phyloP scores from a whole-genome alignment of 2,888 invertebrate genomes.

The Cryptocephalus moraei region DNA sequence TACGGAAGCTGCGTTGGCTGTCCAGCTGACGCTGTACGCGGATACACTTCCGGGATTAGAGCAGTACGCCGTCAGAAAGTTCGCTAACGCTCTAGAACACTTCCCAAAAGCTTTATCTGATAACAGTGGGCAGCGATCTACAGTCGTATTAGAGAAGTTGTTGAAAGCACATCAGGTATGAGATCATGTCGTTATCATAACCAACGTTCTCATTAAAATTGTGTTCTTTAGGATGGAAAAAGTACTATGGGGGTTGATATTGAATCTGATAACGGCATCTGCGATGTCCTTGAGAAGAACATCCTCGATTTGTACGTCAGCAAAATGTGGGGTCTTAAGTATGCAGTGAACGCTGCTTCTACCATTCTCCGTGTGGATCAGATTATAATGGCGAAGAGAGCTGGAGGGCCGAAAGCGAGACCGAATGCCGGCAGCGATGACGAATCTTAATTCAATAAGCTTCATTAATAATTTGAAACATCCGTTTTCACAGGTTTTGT shows the following conservation, averaged over 20 bases:
- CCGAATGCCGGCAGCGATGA: slow-evolving; percentile 57
- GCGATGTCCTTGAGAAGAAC: slow-evolving; percentile 67
- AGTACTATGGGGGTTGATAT: slow-evolving; percentile 74
- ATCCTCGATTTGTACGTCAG: slow-evolving; percentile 75
- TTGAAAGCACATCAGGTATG: slow-evolving; percentile 80
- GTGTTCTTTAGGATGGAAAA: slow-evolving; percentile 53
- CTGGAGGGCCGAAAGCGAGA: slow-evolving; percentile 87
- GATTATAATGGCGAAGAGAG: slow-evolving; percentile 96
- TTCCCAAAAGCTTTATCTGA: slow-evolving; percentile 90
- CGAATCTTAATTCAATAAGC: slow-evolving; percentile 37
- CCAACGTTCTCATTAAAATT: background rate
- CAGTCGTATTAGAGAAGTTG: slow-evolving; percentile 77
- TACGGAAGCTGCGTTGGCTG: slow-evolving; percentile 86
- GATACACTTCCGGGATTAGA: slow-evolving; percentile 90
- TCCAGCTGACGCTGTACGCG: slow-evolving; percentile 75
- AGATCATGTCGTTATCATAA: background rate
- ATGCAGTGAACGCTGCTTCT: slow-evolving; percentile 86
- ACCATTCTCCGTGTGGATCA: slow-evolving; percentile 92
- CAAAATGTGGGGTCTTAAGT: slow-evolving; percentile 92
- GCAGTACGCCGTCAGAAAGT: slow-evolving; percentile 94
- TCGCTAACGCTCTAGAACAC: slow-evolving; percentile 77
- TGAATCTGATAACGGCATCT: slow-evolving; percentile 61
- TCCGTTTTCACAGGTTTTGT: too few relatives aligned
- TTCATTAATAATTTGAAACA: too few relatives aligned
- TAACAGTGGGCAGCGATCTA: slow-evolving; percentile 84